phyloP scores from a whole-genome alignment of 2,797 vertebrate species.

The Rhinichthys osculus region DNA sequence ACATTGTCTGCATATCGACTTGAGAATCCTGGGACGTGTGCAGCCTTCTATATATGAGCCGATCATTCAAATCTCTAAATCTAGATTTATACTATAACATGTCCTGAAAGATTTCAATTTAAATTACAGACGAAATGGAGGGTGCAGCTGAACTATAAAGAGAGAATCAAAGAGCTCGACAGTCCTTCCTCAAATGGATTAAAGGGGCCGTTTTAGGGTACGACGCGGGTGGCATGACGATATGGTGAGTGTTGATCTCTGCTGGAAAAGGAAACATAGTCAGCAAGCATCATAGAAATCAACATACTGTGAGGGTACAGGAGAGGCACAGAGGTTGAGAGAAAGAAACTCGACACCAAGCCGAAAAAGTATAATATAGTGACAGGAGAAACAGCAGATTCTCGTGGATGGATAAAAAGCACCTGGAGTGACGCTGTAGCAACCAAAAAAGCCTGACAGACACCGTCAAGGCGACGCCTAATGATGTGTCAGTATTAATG shows the following conservation, averaged over 20 bases:
- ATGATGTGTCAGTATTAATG: slow-evolving; percentile 16
- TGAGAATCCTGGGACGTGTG: background rate
- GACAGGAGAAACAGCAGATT: slow-evolving; percentile 30
- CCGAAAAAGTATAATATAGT: slow-evolving; percentile 14
- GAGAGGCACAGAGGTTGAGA: slow-evolving; percentile 6
- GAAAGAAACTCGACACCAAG: slow-evolving; percentile 27
- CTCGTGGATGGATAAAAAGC: slow-evolving; percentile 5
- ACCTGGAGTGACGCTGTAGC: slow-evolving; percentile 23
- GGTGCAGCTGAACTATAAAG: background rate
- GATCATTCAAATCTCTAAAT: background rate
- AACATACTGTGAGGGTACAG: slow-evolving; percentile 19
- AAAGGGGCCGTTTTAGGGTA: background rate
- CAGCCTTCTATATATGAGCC: background rate
- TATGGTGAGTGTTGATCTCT: slow-evolving; percentile 17
- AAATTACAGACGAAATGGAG: background rate
- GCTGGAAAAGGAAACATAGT: background rate
- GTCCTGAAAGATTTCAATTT: background rate
- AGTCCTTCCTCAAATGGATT: background rate
- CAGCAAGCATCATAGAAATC: slow-evolving; percentile 15
- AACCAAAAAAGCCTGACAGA: slow-evolving; percentile 32
- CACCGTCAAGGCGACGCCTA: slow-evolving; percentile 15
- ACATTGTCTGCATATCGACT: slow-evolving; percentile 5
- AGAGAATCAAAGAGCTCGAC: background rate
- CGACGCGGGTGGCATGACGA: slow-evolving; percentile 9
- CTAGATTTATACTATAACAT: background rate